Evolutionary conservation across 2,888 invertebrate species (phyloP).

Genomic region (Tenthredo mesomela): DNA sequence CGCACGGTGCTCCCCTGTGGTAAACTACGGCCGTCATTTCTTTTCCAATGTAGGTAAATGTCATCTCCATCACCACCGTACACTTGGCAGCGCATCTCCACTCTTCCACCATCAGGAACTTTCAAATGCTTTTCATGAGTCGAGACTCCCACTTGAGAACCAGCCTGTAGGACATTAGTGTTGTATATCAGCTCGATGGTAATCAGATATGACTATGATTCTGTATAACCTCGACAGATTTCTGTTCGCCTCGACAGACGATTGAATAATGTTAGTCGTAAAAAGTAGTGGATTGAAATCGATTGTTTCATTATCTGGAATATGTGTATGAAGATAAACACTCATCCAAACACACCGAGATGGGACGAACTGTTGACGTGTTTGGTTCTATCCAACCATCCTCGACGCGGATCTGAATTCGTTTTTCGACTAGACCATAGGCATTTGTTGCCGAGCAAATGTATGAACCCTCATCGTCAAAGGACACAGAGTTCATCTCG

Average conservation of each 20-base stretch:
- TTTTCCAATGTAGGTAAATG: constrained; percentile 84
- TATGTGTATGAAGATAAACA: background rate
- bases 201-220: background rate
- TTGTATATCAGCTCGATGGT: background rate
- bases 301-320: background rate
- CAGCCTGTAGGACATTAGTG: background rate
- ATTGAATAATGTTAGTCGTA: background rate
- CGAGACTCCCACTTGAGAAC: constrained; percentile 54
- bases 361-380: background rate
- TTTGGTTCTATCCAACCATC: constrained; percentile 64
- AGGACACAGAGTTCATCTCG: constrained; percentile 75
- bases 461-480: constrained; percentile 86
- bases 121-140: constrained; percentile 68
- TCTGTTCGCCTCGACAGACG: background rate
- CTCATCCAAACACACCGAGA: background rate
- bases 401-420: constrained; percentile 82
- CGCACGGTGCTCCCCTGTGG: constrained; percentile 79
- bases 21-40: constrained; percentile 85
- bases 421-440: constrained; percentile 83
- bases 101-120: constrained; percentile 81
- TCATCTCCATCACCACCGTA: constrained; percentile 64
- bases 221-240: background rate
- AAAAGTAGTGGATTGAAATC: background rate
- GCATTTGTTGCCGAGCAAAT: constrained; percentile 85
- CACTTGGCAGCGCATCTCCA: constrained; percentile 81